Evolutionary conservation across 2,113 vertebrate species (phyloP), one percentile per base, ranked within the genome.

Genomic region (Pyrgilauda ruficollis): DNA sequence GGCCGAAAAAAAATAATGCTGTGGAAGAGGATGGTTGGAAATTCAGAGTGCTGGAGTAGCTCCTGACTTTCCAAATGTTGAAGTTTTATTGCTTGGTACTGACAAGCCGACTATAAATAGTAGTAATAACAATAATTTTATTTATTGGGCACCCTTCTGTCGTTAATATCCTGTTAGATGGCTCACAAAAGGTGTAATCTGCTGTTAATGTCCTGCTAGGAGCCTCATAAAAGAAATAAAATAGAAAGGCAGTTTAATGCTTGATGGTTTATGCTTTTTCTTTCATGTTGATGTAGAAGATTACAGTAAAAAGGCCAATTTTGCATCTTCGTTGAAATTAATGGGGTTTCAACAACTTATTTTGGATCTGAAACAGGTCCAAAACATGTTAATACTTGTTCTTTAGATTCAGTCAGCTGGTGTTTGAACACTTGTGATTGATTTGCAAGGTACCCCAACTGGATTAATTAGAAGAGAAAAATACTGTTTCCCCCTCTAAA

Each of bases 211-310:
- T 89, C 94, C 88, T 97, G 64, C 92, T 78, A 78, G 92, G 76
- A 90, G 93, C 47, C 92, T 96, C 92, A 13, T 97, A 97, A 96
- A 95, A 94, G 92, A 90, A 87, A 92, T 95, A 96, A 96, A 89
- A 96, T 81, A 76, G 53, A 89, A 90, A 95, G 80, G 62, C 83
- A 90, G 69, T 94, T 95, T 90, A 86, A 90, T 96, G 90, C 52
- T 96, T 94, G 95, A 97, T 93, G 93, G 68, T 72, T 96, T 95
- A 88, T 88, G 85, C 56, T 68, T 92, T 73, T 80, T 39, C 89
- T 78, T 96, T 90, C 89, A 18, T 95, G 93, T 96, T 97, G 96
- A 87, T 92, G 44, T 78, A 89, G 85, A 92, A 89, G 87, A 96
- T 94, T 95, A 93, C 73, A 90, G 56, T 87, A 93, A 92, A 97